Percentiles rank a stretch among this genome's conserved stretches.
Conservation (phyloP, 2,797 vertebrate genomes). For the Picus viridis region DNA sequence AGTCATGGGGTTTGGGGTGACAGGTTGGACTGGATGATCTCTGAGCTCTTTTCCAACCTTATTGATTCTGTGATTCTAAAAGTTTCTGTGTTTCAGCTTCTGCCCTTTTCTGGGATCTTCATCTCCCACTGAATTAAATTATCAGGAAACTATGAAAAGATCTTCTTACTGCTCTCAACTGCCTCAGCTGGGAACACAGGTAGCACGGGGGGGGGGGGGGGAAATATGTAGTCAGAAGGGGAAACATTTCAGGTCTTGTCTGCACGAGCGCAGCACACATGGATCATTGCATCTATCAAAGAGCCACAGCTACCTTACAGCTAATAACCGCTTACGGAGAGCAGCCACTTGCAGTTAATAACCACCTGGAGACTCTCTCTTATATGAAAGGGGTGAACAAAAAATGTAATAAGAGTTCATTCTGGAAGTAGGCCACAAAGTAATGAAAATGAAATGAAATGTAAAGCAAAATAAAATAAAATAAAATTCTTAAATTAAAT, state of each 20-base stretch:
- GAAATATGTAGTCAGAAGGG: not conserved
- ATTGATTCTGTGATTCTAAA: too few relatives aligned
- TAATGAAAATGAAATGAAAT: not conserved
- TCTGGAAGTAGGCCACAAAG: not conserved
- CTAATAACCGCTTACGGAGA: not conserved
- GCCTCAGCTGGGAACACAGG: too few relatives aligned
- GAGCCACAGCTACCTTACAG: not conserved
- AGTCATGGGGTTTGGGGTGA: too few relatives aligned
- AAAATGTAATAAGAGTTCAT: not conserved
- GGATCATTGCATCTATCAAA: not conserved
- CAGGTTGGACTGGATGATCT: too few relatives aligned
- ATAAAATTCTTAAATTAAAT: too few relatives aligned
- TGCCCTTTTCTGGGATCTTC: too few relatives aligned
- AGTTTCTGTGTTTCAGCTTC: too few relatives aligned
- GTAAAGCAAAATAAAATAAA: too few relatives aligned
- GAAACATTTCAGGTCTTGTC: not conserved
- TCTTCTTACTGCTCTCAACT: too few relatives aligned
- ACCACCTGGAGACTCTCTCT: not conserved
- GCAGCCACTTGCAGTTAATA: not conserved
- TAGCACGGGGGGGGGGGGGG: fast-evolving
- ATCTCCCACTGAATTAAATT: too few relatives aligned
- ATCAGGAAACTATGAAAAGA: too few relatives aligned
- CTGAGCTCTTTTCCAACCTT: too few relatives aligned
- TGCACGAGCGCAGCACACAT: not conserved
- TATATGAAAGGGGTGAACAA: not conserved